Evolutionary conservation across 2,888 invertebrate genomes (phyloP).

Genomic region (Sthenelais limicola): DNA sequence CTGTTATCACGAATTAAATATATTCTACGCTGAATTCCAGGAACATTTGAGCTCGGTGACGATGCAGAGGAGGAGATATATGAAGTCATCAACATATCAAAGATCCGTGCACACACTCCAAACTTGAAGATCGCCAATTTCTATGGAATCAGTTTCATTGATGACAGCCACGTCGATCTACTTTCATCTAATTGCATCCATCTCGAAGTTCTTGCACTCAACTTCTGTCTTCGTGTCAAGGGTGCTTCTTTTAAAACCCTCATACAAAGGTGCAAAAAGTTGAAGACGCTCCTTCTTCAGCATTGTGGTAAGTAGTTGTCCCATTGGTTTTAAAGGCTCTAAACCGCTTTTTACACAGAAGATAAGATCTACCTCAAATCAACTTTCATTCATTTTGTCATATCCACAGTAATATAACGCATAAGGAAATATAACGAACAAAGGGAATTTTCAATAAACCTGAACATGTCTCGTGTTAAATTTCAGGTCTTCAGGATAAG

Average conservation of each 20-base stretch:
- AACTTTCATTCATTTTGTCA: too few species aligned
- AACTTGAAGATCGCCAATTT: conserved; percentile 97
- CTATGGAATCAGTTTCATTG: conserved; percentile 98
- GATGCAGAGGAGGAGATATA: conserved; percentile 98
- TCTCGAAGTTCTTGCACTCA: conserved; percentile 96
- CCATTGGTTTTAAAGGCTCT: too few species aligned
- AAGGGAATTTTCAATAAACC: neutral
- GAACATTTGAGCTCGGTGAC: conserved; percentile 75
- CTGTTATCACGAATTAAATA: too few species aligned
- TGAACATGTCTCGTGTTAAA: neutral
- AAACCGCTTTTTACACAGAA: too few species aligned
- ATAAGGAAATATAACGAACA: too few species aligned
- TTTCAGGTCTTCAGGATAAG: conserved; percentile 87
- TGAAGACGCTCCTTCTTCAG: conserved; percentile 94
- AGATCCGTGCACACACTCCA: conserved; percentile 97
- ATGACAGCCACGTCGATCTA: conserved; percentile 98
- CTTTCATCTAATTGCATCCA: conserved; percentile 91
- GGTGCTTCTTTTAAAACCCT: conserved; percentile 46
- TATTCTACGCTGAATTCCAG: too few species aligned
- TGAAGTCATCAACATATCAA: conserved; percentile 92
- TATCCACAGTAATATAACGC: too few species aligned
- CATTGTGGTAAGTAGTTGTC: conserved; percentile 82
- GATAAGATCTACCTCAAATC: too few species aligned
- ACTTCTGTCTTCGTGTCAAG: conserved; percentile 86
- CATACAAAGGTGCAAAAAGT: conserved; percentile 74